Percentiles rank a stretch among this genome's conserved stretches.
Evolutionary conservation across 1,140 invertebrate genomes (phyloP).

Genomic region (Lepidostoma basale): DNA sequence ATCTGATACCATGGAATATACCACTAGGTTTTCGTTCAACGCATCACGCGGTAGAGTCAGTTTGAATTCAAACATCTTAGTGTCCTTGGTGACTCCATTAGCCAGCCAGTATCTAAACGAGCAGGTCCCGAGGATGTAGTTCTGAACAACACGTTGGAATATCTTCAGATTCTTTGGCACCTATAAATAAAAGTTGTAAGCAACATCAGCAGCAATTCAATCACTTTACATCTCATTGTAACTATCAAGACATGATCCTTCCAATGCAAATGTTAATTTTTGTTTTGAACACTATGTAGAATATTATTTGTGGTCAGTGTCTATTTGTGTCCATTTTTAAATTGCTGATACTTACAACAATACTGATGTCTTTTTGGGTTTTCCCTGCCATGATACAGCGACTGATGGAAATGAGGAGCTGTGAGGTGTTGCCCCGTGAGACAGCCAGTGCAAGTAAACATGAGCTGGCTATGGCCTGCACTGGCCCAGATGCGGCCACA

Average conservation of each 20-base stretch:
- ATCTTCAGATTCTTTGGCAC: slow-evolving; percentile 85
- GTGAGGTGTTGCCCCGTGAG: slow-evolving; percentile 92
- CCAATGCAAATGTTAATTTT: no score
- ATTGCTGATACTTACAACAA: slow-evolving; percentile 65
- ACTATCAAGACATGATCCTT: no score
- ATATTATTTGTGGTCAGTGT: neutral
- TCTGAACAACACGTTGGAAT: slow-evolving; percentile 88
- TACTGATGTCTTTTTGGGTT: slow-evolving; percentile 76
- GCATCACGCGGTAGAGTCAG: slow-evolving; percentile 56
- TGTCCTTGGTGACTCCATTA: slow-evolving; percentile 81
- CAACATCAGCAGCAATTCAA: neutral
- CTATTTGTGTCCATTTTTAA: neutral
- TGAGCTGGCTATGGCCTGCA: slow-evolving; percentile 83
- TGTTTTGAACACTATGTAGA: no score
- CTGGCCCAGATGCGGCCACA: slow-evolving; percentile 64
- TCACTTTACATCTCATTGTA: neutral
- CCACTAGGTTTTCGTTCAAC: slow-evolving; percentile 28
- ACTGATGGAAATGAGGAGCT: slow-evolving; percentile 83
- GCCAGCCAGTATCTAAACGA: slow-evolving; percentile 86
- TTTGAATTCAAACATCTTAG: slow-evolving; percentile 75
- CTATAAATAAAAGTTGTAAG: slow-evolving; percentile 56
- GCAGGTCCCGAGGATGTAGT: slow-evolving; percentile 83
- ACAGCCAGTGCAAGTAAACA: slow-evolving; percentile 89
- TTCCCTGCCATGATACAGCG: slow-evolving; percentile 87
- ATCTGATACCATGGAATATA: slow-evolving; percentile 80